phyloP scores from a whole-genome alignment of 2,797 vertebrate genomes.

The Sebastolobus altivelis region DNA sequence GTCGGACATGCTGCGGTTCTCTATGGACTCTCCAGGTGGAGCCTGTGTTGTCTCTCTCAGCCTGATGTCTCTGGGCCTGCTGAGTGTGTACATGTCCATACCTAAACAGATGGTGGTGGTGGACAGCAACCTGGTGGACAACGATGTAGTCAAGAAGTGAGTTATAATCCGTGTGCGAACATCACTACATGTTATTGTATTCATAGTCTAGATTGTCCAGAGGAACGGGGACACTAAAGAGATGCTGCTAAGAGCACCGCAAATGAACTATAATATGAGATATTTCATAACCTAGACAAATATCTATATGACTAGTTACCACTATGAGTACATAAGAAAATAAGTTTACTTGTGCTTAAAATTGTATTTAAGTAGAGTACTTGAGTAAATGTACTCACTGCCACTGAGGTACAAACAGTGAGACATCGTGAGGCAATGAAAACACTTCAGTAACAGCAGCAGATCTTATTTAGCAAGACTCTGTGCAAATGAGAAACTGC shows the following conservation, averaged over 20 bases:
- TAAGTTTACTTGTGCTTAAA: background rate
- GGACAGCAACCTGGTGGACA: conserved; percentile 94
- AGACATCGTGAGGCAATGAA: background rate
- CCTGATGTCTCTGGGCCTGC: conserved; percentile 90
- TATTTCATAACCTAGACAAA: background rate
- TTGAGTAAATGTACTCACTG: no score
- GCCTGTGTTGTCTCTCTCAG: conserved; percentile 86
- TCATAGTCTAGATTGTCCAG: background rate
- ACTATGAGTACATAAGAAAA: background rate
- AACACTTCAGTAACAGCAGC: no score
- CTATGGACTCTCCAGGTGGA: conserved; percentile 90
- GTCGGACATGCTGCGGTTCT: conserved; percentile 85
- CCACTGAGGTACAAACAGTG: background rate
- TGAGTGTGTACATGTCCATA: conserved; percentile 88
- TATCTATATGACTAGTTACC: background rate
- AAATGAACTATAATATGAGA: background rate
- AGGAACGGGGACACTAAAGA: background rate
- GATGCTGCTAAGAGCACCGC: background rate
- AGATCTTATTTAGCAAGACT: background rate
- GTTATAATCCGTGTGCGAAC: background rate
- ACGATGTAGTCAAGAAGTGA: conserved; percentile 92
- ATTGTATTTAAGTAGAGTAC: no score
- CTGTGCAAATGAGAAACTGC: background rate
- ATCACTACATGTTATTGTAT: no score
- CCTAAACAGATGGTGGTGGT: conserved; percentile 96